Base-by-base conservation (phyloP, 2,113 vertebrate species). In the Phoxinus phoxinus region DNA sequence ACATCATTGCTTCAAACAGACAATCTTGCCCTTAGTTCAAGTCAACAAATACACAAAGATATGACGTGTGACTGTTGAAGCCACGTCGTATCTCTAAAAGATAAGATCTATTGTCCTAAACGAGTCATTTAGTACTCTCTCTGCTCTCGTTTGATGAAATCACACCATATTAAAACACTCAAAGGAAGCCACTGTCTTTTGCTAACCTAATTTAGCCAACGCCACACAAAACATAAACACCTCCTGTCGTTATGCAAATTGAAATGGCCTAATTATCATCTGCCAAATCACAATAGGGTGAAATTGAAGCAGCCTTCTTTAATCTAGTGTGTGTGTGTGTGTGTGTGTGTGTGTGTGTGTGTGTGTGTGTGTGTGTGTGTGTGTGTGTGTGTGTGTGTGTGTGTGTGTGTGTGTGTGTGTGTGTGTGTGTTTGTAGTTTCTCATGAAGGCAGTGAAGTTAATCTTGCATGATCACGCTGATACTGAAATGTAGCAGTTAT, bases 241-340 rank as follows among this genome's bases (percentile, higher is more conserved):
- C 85, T 86, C 73, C 59, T 17, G 65, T 58, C 35, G 2, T 84
- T 84, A 87, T 76, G 56, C 72, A 72, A 90, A 91, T 91, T 90
- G 83, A 81, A 90, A 89, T 89, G 91, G 85, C 91, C 88, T 90
- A 91, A 90, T 93, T 92, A 90, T 84, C 48, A 19, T 85, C 86
- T 86, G 87, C 87, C 79, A 88, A 81, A 85, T 89, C 67, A 2
- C 56, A 78, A 87, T 48, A 78, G 86, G 35, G 80, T 82, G 84
- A 87, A 92, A 19, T 78, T 44, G 63, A 79, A 63, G 75, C 37
- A 21, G 41, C 27, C 51, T 63, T 21, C 37, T 79, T 83, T 79
- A 83, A 67, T 83, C 73, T 71, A 12, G 32, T 44, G 19, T 74
- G 35, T 80, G 41, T 7, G 25, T 44, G 46, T 59, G 44, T 76